Conservation (phyloP, 2,888 invertebrate genomes). For the Agrilus biguttatus region DNA sequence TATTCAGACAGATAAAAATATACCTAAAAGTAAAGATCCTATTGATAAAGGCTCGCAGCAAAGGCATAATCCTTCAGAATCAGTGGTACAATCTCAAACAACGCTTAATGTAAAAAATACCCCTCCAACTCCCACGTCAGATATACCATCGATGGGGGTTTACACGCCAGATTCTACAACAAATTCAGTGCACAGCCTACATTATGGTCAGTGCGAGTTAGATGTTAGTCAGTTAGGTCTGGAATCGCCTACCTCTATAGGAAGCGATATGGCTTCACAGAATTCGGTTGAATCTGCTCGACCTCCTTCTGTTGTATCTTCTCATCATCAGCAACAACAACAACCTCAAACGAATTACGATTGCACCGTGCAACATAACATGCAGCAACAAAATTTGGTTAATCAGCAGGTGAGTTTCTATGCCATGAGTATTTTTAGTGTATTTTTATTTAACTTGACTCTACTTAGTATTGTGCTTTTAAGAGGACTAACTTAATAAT, state of each 20-base stretch:
- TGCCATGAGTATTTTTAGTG: too few relatives aligned
- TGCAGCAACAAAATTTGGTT: conserved; percentile 22
- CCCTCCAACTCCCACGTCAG: conserved; percentile 34
- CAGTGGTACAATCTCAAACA: conserved; percentile 17
- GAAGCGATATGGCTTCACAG: conserved; percentile 70
- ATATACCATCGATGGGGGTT: conserved; percentile 68
- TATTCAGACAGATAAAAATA: too few relatives aligned
- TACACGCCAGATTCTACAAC: conserved; percentile 76
- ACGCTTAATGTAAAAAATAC: conserved; percentile 30
- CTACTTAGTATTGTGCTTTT: too few relatives aligned
- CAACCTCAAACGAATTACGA: conserved; percentile 39
- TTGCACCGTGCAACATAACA: conserved; percentile 62
- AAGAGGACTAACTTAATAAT: too few relatives aligned
- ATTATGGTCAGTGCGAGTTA: conserved; percentile 66
- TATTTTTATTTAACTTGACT: too few relatives aligned
- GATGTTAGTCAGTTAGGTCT: conserved; percentile 73
- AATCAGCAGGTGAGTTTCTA: conserved; percentile 9
- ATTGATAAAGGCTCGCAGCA: conserved; percentile 15
- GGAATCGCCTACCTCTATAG: conserved; percentile 80
- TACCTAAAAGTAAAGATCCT: conserved; percentile 11
- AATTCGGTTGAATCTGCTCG: conserved; percentile 46
- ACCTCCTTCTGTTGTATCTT: conserved; percentile 41
- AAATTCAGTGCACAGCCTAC: conserved; percentile 65
- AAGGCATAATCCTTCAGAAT: conserved; percentile 21
- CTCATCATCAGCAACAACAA: conserved; percentile 15